Evolutionary conservation across 2,888 invertebrate genomes (phyloP).

Genomic region (Oxystoma pomonae): DNA sequence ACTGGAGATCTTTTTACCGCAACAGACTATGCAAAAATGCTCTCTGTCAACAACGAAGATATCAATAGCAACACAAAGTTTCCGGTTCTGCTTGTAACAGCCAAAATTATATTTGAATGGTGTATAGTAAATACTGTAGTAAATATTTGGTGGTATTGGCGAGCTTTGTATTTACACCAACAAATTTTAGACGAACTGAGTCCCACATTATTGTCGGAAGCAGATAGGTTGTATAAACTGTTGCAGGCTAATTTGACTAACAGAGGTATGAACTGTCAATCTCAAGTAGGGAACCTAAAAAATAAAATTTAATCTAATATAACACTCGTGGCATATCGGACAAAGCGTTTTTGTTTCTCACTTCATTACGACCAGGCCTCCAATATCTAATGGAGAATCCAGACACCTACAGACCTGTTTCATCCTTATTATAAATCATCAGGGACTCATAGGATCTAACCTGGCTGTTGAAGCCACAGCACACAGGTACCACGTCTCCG

Average conservation of each 20-base stretch:
- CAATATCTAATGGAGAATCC: too few relatives aligned
- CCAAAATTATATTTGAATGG: conserved; percentile 46
- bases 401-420: too few relatives aligned
- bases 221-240: conserved; percentile 48
- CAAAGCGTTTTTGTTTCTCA: too few relatives aligned
- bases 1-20: conserved; percentile 47
- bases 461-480: too few relatives aligned
- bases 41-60: conserved; percentile 63
- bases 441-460: too few relatives aligned
- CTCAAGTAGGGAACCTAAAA: too few relatives aligned
- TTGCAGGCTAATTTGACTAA: conserved; percentile 30
- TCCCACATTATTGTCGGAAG: conserved; percentile 58
- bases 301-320: too few relatives aligned
- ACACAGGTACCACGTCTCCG: too few relatives aligned
- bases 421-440: too few relatives aligned
- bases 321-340: too few relatives aligned
- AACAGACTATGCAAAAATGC: conserved; percentile 45
- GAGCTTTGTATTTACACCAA: conserved; percentile 72
- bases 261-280: too few relatives aligned
- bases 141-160: conserved; percentile 69
- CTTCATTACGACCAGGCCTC: too few relatives aligned
- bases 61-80: conserved; percentile 59
- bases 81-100: conserved; percentile 50
- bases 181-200: conserved; percentile 71
- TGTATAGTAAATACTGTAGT: conserved; percentile 41